Evolutionary conservation across 2,888 invertebrate species (phyloP), one percentile per base, ranked within the genome.

Genomic region (Psylliodes chrysocephalus): DNA sequence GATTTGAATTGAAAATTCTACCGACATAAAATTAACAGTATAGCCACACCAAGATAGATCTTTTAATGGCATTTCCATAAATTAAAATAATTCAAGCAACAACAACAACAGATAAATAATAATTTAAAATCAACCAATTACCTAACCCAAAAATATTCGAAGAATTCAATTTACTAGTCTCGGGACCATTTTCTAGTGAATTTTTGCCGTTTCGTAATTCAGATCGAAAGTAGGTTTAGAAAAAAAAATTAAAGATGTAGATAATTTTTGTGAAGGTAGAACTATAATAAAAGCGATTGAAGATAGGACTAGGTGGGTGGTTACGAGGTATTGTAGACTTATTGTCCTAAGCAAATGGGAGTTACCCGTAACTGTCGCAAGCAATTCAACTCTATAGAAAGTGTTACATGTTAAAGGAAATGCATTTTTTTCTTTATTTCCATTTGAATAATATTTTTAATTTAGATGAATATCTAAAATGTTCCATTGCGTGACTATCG

Each of bases 281-380:
- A 63, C 52, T 49, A 63, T 60, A 63, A 63, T 63, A 56, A 59
- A 59, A 59, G 60, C 56, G 66, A 66, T 66, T 55, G 52, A 63
- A 63, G 66, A 66, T 66, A 66, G 47, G 44, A 47, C 38, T 14
- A 60, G 53, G 66, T 66, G 60, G 66, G 66, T 63, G 66, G 66
- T 56, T 40, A 55, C 57, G 55, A 59, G 59, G 55, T 60, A 66
- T 66, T 66, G 60, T 60, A 60, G 52, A 52, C 46, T 55, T 59
- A 64, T 64, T 64, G 64, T 64, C 52, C 51, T 59, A 51, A 38
- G 42, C 55, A 55, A 55, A 64, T 64, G 64, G 64, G 64, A 64
- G 64, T 60, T 44, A 60, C 60, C 54, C 51, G 19, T 64, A 60
- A 56, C 60, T 56, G 64, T 64, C 64, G 57, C 52, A 46, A 57